These are phyloP conservation scores for Eriocheir sinensis DNA, from an alignment of 1,140 invertebrate genomes.

Conservation along the genomic window DNA sequence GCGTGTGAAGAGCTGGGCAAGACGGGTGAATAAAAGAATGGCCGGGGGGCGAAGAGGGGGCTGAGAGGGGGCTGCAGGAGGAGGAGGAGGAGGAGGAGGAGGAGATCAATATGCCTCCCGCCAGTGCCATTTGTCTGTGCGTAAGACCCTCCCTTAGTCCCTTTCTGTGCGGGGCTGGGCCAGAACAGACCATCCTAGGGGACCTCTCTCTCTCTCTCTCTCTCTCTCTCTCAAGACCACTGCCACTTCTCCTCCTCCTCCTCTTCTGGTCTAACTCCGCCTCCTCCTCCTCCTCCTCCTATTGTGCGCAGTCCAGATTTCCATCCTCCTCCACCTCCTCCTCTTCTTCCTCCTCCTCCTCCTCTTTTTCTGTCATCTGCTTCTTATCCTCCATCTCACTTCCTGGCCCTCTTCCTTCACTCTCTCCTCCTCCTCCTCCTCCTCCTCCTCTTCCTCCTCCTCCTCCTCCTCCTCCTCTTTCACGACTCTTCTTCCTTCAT, in stretches of 20 bases:
- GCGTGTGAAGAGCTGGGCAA: too few species aligned
- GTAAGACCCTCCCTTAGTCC: not conserved
- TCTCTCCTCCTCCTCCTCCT: not conserved
- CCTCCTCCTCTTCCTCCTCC: not conserved
- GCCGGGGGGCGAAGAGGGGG: too few species aligned
- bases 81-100: not conserved
- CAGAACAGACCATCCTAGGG: too few species aligned
- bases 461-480: not conserved
- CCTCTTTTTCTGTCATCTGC: not conserved
- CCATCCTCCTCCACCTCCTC: not conserved
- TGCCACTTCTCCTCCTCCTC: not conserved
- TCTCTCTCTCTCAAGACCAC: not conserved
- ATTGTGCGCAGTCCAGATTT: not conserved
- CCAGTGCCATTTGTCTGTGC: slow-evolving; percentile 11
- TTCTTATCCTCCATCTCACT: not conserved
- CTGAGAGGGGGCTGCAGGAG: too few species aligned
- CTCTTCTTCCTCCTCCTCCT: too few species aligned
- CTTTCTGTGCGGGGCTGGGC: not conserved
- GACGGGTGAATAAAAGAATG: too few species aligned
- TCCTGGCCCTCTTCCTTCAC: not conserved
- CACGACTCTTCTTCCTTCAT: not conserved
- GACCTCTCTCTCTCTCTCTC: slow-evolving; percentile 8
- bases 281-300: slow-evolving; percentile 2
- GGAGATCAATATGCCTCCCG: slow-evolving; percentile 43
- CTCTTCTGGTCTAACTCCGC: not conserved